Evolutionary conservation across 2,797 vertebrate genomes (phyloP).

Genomic region (Limnodromus scolopaceus): DNA sequence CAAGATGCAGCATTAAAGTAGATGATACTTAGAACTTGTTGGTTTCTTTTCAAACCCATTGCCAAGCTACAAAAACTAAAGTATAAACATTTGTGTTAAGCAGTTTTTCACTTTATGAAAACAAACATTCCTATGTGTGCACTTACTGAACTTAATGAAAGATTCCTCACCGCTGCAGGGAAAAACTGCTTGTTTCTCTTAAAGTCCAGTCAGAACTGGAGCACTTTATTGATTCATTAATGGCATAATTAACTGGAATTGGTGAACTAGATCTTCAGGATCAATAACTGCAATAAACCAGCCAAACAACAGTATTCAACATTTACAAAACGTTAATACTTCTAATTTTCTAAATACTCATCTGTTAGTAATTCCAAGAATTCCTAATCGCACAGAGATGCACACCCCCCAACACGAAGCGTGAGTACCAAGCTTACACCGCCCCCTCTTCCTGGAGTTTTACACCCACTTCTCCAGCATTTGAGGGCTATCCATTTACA

Average conservation of each 20-base stretch:
- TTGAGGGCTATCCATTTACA: not conserved
- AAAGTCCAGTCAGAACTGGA: not conserved
- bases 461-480: not conserved
- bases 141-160: not conserved
- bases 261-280: not conserved
- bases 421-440: accelerated
- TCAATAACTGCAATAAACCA: not conserved
- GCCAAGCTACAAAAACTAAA: not conserved
- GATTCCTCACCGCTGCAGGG: not conserved
- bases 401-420: accelerated
- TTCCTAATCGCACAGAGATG: not conserved
- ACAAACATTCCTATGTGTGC: not conserved
- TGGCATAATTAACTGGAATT: not conserved
- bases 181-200: not conserved
- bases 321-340: not conserved
- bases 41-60: not conserved
- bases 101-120: not conserved
- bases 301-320: not conserved
- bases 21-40: not conserved
- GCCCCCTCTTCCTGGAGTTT: not conserved
- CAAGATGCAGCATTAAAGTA: not conserved
- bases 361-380: not conserved
- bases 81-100: not conserved
- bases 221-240: not conserved
- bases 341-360: not conserved